These are phyloP conservation scores for Ceraclea dissimilis DNA, from an alignment of 2,888 invertebrate genomes.

Conservation along the genomic window DNA sequence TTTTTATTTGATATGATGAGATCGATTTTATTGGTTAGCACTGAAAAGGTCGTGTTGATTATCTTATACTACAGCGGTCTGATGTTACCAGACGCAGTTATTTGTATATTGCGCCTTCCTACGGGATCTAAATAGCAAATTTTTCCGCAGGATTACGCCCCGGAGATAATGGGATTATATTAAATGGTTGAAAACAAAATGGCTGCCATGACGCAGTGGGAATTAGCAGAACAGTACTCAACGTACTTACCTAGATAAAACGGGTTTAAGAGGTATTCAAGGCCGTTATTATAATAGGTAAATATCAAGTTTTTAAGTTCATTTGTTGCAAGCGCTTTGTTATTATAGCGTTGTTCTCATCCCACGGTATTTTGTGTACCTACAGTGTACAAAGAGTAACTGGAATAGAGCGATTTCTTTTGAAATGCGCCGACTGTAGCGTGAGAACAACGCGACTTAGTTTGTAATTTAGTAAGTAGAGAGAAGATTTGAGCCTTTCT, in stretches of 20 bases:
- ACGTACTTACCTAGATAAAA: too few relatives aligned
- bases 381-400: too few relatives aligned
- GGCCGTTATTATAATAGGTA: slow-evolving; percentile 12
- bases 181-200: slow-evolving; percentile 12
- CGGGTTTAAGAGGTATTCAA: slow-evolving; percentile 6
- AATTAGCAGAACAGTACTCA: too few relatives aligned
- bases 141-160: slow-evolving; percentile 10
- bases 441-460: too few relatives aligned
- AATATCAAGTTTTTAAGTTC: slow-evolving; percentile 3
- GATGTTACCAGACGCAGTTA: background rate
- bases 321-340: background rate
- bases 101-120: background rate
- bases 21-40: slow-evolving; percentile 29
- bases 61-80: slow-evolving; percentile 22
- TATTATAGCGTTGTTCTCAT: background rate
- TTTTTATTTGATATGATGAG: too few relatives aligned
- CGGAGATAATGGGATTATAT: background rate
- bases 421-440: too few relatives aligned
- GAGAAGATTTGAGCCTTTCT: too few relatives aligned
- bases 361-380: too few relatives aligned
- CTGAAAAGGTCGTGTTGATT: slow-evolving; percentile 20
- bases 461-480: too few relatives aligned
- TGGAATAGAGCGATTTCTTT: too few relatives aligned
- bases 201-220: slow-evolving; percentile 9
- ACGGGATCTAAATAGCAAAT: background rate